Evolutionary conservation across 2,888 invertebrate species (phyloP).

Genomic region (Protodeltote pygarga): DNA sequence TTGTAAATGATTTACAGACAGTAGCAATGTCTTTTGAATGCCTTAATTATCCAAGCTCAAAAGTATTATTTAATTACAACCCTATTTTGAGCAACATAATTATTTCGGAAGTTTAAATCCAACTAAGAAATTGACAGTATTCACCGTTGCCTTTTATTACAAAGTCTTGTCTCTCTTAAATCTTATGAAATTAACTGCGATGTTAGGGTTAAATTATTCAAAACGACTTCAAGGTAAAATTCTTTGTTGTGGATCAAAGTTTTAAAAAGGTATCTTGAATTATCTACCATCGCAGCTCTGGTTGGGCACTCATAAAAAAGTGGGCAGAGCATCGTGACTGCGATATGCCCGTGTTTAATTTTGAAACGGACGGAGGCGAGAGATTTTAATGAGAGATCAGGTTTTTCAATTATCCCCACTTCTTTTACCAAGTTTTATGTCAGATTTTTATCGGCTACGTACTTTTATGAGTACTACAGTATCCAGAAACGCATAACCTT

Average conservation of each 20-base stretch:
- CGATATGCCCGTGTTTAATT: constrained; percentile 80
- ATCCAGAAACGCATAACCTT: constrained; percentile 41
- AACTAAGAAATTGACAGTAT: background rate
- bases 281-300: constrained; percentile 48
- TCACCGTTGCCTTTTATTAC: background rate
- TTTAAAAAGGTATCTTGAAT: constrained; percentile 39
- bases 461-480: constrained; percentile 57
- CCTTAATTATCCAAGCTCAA: too few relatives aligned
- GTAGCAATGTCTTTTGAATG: too few relatives aligned
- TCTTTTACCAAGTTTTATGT: constrained; percentile 73
- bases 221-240: constrained; percentile 24
- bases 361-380: constrained; percentile 76
- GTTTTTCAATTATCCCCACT: constrained; percentile 83
- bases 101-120: background rate
- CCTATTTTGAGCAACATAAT: constrained; percentile 1
- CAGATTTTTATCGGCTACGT: constrained; percentile 67
- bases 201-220: constrained; percentile 34
- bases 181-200: constrained; percentile 19
- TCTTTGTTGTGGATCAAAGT: constrained; percentile 34
- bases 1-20: too few relatives aligned
- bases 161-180: constrained; percentile 4
- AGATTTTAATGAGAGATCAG: constrained; percentile 86
- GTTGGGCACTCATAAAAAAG: constrained; percentile 69
- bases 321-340: constrained; percentile 74
- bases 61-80: too few relatives aligned